Evolutionary conservation across 2,113 vertebrate genomes (phyloP), one percentile per base, ranked within the genome.

Genomic region (Mobula birostris): DNA sequence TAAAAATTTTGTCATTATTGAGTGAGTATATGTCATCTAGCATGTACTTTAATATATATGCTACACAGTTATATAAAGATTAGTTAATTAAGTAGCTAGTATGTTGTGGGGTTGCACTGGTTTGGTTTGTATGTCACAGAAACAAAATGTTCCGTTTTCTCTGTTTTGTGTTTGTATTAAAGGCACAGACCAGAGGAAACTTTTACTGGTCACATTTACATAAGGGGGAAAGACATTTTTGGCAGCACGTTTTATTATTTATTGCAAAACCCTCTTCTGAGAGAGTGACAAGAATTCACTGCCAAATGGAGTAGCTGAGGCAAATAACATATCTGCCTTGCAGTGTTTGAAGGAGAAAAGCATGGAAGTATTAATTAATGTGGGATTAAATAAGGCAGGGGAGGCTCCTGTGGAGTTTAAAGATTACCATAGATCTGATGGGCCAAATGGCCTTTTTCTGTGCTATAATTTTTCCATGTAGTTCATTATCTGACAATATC

Each of bases 21-120:
- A 94, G 94, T 94, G 56, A 94, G 94, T 94, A 94, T 92, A 58
- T n/a, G 58, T 24, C 56, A 72, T 87, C 0, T 68, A 48, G 5
- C 6, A 9, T 40, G 63, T 68, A 14, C 1, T 17, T 63, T 66
- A 32, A 5, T 94, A 4, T 19, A 61, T 27, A 17, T 36, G 15
- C 29, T 48, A 11, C 56, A 40, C 32, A 36, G 32, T 36, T 66
- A 15, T 83, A 4, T 66, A 72, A 12, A 27, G 11, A 17, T 66
- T 72, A 24, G 66, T 61, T 72, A 32, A 32, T 82, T 27, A 12
- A 79, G 58, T n/a, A 63, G 29, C 29, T 63, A n/a, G 1, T 88
- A 15, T 88, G 56, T 11, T 88, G 85, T 90, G 15, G 27, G 21
- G 27, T 88, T 88, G 83, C 58, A 63, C 61, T 88, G n/a, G 83